phyloP scores from a whole-genome alignment of 2,113 vertebrate genomes.

The Micromys minutus region DNA sequence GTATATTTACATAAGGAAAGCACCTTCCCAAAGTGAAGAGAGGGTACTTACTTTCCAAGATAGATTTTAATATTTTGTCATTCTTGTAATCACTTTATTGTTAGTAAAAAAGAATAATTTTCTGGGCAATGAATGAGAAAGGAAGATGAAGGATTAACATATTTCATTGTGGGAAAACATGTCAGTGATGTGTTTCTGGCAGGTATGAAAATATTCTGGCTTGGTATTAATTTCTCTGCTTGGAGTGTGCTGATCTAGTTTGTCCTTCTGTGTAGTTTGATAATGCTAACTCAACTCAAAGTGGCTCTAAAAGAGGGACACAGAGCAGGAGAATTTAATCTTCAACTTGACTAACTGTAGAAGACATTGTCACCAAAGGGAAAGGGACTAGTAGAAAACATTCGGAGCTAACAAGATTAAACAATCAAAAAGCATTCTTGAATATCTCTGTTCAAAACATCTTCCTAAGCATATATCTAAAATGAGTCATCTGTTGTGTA shows the following conservation, averaged over 20 bases:
- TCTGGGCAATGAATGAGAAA: neutral
- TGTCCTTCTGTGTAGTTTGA: neutral
- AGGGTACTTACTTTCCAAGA: neutral
- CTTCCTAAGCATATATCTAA: conserved; percentile 19
- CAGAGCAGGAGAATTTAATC: conserved; percentile 25
- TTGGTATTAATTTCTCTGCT: neutral
- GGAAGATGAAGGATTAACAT: neutral
- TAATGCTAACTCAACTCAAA: conserved; percentile 17
- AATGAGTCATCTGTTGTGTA: conserved; percentile 11
- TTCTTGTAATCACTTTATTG: neutral
- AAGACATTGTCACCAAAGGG: conserved; percentile 3
- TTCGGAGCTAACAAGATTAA: conserved; percentile 38
- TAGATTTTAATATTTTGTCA: conserved; percentile 15
- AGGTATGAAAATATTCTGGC: neutral
- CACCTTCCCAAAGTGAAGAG: neutral
- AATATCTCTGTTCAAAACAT: neutral
- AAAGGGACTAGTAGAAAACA: conserved; percentile 45
- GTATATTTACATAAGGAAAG: neutral
- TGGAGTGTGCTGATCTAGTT: neutral
- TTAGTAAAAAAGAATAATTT: neutral
- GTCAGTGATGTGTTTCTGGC: neutral
- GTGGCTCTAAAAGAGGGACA: neutral
- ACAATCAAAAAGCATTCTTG: conserved; percentile 33
- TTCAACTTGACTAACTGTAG: neutral
- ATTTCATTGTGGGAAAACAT: neutral